Conservation (phyloP, 1,140 invertebrate species). For the Araneus ventricosus region DNA sequence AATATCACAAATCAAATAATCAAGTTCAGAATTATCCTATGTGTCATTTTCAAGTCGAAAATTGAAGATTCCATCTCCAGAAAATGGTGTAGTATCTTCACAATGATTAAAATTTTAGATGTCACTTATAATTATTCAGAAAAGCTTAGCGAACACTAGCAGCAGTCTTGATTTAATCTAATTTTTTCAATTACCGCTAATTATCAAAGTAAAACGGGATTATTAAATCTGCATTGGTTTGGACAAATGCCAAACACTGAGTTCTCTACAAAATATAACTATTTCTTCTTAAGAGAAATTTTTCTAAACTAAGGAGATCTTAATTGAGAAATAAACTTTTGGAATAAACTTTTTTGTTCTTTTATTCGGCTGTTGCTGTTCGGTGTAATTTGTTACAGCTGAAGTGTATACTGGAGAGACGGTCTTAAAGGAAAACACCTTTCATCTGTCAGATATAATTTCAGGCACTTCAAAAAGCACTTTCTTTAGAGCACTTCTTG, state of each 20-base stretch:
- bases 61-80: neutral
- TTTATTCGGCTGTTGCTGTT: neutral
- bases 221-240: neutral
- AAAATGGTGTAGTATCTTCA: neutral
- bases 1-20: neutral
- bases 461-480: neutral
- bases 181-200: neutral
- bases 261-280: neutral
- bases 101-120: neutral
- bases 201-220: neutral
- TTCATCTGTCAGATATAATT: neutral
- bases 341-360: neutral
- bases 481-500: neutral
- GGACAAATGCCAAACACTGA: neutral
- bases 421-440: neutral
- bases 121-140: neutral
- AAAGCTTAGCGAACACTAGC: neutral
- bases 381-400: neutral
- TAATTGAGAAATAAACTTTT: conserved; percentile 33
- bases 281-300: neutral
- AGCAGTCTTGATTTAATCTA: neutral
- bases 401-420: neutral
- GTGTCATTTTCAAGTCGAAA: neutral
- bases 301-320: neutral
- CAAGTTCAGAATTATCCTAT: neutral